Evolutionary conservation across 2,888 invertebrate species (phyloP).

Genomic region (Caenorhabditis japonica): DNA sequence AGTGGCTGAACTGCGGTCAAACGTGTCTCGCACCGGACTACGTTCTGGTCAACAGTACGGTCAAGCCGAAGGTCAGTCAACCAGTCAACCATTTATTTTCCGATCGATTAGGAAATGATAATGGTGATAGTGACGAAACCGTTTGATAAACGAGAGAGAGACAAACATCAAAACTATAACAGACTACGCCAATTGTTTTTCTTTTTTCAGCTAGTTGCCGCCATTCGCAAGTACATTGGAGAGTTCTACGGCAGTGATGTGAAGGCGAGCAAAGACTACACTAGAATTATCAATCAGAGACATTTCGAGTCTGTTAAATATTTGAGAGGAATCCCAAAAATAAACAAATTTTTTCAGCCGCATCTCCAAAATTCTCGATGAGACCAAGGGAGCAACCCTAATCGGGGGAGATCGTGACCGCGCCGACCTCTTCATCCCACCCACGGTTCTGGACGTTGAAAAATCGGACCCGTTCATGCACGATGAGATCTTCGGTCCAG

Average conservation of each 20-base stretch:
- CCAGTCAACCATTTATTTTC: neutral
- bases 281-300: constrained; percentile 87
- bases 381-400: constrained; percentile 83
- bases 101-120: constrained; percentile 21
- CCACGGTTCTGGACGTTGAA: constrained; percentile 86
- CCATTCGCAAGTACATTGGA: constrained; percentile 51
- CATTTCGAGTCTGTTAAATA: constrained; percentile 84
- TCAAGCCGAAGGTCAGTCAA: constrained; percentile 57
- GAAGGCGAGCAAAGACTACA: constrained; percentile 85
- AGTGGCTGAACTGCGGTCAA: constrained; percentile 84
- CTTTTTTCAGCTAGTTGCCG: constrained; percentile 64
- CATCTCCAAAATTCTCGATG: constrained; percentile 83
- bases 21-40: constrained; percentile 76
- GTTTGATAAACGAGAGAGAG: constrained; percentile 85
- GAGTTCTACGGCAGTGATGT: constrained; percentile 59
- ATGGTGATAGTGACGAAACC: constrained; percentile 80
- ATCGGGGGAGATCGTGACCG: constrained; percentile 81
- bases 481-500: constrained; percentile 95
- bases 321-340: neutral
- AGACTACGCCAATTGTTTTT: constrained; percentile 19
- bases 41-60: constrained; percentile 61
- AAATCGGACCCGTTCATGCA: constrained; percentile 82
- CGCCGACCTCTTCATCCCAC: constrained; percentile 86
- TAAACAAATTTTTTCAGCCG: constrained; percentile 81
- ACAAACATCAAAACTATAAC: constrained; percentile 96